Conservation (phyloP, 2,113 vertebrate species). For the Oncorhynchus gorbuscha region DNA sequence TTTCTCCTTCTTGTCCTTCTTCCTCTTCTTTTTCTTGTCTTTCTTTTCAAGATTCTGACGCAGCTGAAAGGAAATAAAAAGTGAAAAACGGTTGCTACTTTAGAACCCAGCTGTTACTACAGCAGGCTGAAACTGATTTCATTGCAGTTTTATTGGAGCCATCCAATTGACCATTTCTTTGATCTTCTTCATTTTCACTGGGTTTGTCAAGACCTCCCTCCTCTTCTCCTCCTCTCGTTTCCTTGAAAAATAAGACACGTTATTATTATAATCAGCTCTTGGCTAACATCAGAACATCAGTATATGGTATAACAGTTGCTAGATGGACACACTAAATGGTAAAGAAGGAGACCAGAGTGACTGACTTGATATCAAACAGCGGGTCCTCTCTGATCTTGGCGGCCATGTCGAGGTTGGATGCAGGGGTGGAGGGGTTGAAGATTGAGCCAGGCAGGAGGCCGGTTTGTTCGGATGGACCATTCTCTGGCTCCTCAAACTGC, state of each 20-base stretch:
- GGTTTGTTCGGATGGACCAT: conserved; percentile 82
- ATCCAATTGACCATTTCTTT: conserved; percentile 83
- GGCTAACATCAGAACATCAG: not conserved
- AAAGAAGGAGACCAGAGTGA: not conserved
- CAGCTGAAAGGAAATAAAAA: conserved; percentile 69
- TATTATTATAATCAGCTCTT: not conserved
- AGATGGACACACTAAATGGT: not conserved
- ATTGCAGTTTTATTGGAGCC: not conserved
- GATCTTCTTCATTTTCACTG: conserved; percentile 98
- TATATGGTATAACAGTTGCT: not conserved
- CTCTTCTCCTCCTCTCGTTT: conserved; percentile 96
- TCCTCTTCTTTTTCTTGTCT: conserved; percentile 79
- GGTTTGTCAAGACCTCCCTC: conserved; percentile 91
- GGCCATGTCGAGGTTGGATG: conserved; percentile 87
- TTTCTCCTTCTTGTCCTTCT: conserved; percentile 81
- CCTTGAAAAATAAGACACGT: conserved; percentile 60
- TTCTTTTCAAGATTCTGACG: conserved; percentile 87
- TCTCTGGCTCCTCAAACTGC: conserved; percentile 84
- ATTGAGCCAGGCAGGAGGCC: conserved; percentile 93
- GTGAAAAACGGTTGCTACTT: too few relatives aligned
- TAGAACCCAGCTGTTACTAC: too few relatives aligned
- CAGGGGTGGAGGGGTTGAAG: conserved; percentile 78
- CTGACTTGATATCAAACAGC: conserved; percentile 89
- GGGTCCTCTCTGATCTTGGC: conserved; percentile 97
- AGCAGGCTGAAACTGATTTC: too few relatives aligned